Base-by-base conservation (phyloP, 2,888 invertebrate species). In the Parnassius glacialis region DNA sequence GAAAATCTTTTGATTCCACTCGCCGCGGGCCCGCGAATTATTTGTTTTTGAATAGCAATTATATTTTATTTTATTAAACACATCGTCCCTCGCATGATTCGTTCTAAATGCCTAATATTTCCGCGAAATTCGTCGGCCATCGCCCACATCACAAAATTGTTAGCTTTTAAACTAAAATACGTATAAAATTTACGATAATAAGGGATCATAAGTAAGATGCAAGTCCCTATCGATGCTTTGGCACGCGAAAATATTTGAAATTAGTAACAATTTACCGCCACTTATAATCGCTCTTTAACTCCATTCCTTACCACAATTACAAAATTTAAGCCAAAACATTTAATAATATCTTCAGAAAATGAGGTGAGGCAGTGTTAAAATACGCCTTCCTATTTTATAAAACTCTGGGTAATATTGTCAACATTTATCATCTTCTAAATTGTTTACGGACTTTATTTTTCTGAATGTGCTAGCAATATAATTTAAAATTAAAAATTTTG, bases 1-100 rank as follows among this genome's bases (percentile, higher is more conserved):
- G 76, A 87, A 86, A 86, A 80, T 79, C 80, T 83, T 84, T 84
- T 84, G 87, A 87, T 85, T 80, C 79, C 77, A 78, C 76, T 76
- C 74, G 88, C 88, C 85, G 84, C 82, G 76, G 89, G 85, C 83
- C 69, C 70, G 72, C 71, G 81, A 85, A 85, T 85, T 90, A 90
- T 91, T 91, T 91, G 90, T 89, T 90, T 90, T 90, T 87, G 85
- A 86, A 87, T 87, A 78, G 89, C 89, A 90, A 91, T 91, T 91
- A 91, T 90, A 91, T 88, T 90, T 90, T 90, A 90, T 90, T 91
- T 89, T 87, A 90, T 82, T 76, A 77, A 85, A 81, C 79, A 76
- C 78, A 78, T 77, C 73, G 68, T 64, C 68, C 67, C 75, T 86
- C 82, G 83, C 86, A 89, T 88, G 85, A 84, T 82, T 70, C 76